Conservation (phyloP, 2,113 vertebrate genomes). For the Campylorhamphus procurvoides region DNA sequence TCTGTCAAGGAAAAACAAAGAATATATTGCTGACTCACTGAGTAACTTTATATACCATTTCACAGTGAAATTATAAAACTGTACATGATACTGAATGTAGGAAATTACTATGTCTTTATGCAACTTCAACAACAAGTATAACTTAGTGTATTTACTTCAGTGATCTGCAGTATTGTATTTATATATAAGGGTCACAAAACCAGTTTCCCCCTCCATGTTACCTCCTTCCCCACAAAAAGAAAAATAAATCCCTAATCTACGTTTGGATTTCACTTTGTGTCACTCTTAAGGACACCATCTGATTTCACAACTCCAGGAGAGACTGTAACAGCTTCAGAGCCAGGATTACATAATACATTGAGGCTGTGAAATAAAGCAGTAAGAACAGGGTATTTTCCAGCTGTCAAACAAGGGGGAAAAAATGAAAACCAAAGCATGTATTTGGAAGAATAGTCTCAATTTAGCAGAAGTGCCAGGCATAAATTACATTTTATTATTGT, state of each 20-base stretch:
- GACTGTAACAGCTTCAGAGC: neutral
- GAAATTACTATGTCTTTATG: neutral
- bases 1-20: constrained; percentile 70
- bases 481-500: neutral
- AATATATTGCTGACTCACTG: neutral
- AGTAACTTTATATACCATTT: neutral
- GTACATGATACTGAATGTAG: neutral
- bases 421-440: neutral
- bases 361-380: neutral
- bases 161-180: neutral
- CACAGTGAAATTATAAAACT: neutral
- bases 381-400: neutral
- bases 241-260: neutral
- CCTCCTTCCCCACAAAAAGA: neutral
- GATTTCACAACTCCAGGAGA: neutral
- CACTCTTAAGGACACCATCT: neutral
- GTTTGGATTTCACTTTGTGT: neutral
- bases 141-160: neutral
- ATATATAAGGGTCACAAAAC: neutral
- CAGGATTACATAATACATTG: neutral
- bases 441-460: neutral
- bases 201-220: neutral
- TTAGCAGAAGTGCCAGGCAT: neutral
- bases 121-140: neutral
- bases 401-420: neutral